Evolutionary conservation across 2,888 invertebrate species (phyloP), one percentile per base, ranked within the genome.

Genomic region (Nomada ruficornis): DNA sequence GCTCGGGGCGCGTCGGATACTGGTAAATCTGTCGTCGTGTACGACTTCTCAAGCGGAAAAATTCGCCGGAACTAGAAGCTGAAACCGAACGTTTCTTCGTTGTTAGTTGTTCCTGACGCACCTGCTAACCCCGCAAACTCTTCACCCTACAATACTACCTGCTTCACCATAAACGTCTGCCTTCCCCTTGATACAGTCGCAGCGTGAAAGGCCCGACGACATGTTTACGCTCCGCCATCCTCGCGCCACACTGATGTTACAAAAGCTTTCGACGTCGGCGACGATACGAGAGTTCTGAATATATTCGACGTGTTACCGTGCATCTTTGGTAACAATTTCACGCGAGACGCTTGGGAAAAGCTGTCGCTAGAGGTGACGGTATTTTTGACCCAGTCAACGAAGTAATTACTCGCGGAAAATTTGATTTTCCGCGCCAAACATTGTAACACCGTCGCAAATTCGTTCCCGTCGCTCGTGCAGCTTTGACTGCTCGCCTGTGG

Each of bases 211-310:
- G 55, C 26, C 18, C 26, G 42, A 50, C 55, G 57, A 26, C 64
- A 59, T 80, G 77, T 84, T 84, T 77, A 74, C 70, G 59, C 68
- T 80, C 77, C 76, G 47, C 70, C 83, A 77, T 73, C 70, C 80
- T 55, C 73, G 54, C 23, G 15, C 18, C 11, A 18, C 10, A 18
- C 74, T 26, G n/a, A 26, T 47, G 54, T 13, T 63, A 29, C 67
- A 50, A 60, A 71, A 52, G 75, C 67, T 68, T 67, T 72, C 63
- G 54, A 63, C 65, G 57, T 36, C n/a, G 62, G 36, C 26, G 59
- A 63, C 80, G 76, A 55, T 29, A 47, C 71, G 26, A 55, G 57
- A 20, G 68, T 11, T 47, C 72, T 44, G 80, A 84, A 82, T 85
- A 82, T 77, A 85, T 82, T 85, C 65, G 55, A 60, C 52, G 44